Base-by-base conservation (phyloP, 53 echinoderm and acorn worm genomes). In the Holothuria scabra region DNA sequence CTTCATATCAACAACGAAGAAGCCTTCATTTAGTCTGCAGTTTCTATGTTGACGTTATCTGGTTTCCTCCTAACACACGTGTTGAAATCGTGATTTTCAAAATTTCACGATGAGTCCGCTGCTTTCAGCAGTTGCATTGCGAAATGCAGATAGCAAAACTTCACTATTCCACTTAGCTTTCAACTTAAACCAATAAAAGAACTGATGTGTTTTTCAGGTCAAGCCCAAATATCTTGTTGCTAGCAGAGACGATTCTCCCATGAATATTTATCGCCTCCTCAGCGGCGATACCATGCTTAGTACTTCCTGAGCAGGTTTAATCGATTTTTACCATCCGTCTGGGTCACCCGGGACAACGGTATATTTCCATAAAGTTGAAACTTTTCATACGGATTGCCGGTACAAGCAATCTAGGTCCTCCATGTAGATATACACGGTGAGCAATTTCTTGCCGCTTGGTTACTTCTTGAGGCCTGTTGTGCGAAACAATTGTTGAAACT, bases 341-440 rank as follows among this genome's bases (percentile, higher is more conserved):
- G 72, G 72, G 72, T 72, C 72, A 72, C 34, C 34, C 46, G 48
- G 72, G 72, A 46, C 72, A 72, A 72, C 46, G 44, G 72, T 72
- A 72, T 24, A 72, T 30, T 14, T 69, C 34, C 41, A 67, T 20
- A 67, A 72, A 49, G n/a, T 44, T 25, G 48, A 72, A 72, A 72
- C 20, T 67, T 67, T 67, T 48, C 72, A 72, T 38, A 72, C 46
- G 48, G 72, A 22, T 41, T 46, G 25, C 9, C 72, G 72, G 48
- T 44, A 25, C 28, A 65, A 65, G 46, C 11, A 24, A 46, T 25
- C 72, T 72, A 72, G 46, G 72, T 25, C 72, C 37, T 44, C 34
- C 12, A 46, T 32, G 44, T 38, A 38, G 7, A 67, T 14, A 67
- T n/a, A 67, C 14, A 28, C 65, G 31, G 41, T 14, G 65, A 65